Evolutionary conservation across 2,797 vertebrate species (phyloP).

Genomic region (Anas acuta): DNA sequence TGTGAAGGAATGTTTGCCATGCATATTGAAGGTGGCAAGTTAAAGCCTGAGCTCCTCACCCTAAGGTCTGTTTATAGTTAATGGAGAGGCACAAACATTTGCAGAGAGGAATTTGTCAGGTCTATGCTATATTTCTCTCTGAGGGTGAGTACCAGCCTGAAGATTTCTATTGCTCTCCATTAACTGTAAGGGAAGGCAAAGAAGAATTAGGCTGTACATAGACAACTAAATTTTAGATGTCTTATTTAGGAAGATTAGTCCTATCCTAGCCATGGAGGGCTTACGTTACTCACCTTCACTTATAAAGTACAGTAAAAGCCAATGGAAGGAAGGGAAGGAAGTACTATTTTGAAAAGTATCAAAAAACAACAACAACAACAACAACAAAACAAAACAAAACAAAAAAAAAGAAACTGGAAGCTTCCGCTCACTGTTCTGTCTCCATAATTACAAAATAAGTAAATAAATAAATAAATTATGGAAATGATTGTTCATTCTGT

Average conservation of each 20-base stretch:
- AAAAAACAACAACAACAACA: neutral
- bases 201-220: neutral
- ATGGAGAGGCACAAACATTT: slow-evolving; percentile 11
- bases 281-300: neutral
- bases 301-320: neutral
- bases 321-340: neutral
- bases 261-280: neutral
- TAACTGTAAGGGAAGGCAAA: neutral
- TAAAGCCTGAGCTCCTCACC: slow-evolving; percentile 46
- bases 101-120: slow-evolving; percentile 6
- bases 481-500: neutral
- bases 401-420: neutral
- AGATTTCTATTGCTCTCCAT: neutral
- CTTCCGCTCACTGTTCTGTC: neutral
- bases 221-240: neutral
- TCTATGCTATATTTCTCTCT: neutral
- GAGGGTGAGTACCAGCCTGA: neutral
- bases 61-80: slow-evolving; percentile 25
- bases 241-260: neutral
- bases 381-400: neutral
- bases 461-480: neutral
- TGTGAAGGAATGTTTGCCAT: slow-evolving; percentile 56
- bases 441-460: neutral
- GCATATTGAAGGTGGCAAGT: slow-evolving; percentile 34
- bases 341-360: neutral